A percentile compares a stretch with the other conserved stretches of the same genome.
Conservation (phyloP, 2,797 vertebrate genomes). For the Avahi laniger region DNA sequence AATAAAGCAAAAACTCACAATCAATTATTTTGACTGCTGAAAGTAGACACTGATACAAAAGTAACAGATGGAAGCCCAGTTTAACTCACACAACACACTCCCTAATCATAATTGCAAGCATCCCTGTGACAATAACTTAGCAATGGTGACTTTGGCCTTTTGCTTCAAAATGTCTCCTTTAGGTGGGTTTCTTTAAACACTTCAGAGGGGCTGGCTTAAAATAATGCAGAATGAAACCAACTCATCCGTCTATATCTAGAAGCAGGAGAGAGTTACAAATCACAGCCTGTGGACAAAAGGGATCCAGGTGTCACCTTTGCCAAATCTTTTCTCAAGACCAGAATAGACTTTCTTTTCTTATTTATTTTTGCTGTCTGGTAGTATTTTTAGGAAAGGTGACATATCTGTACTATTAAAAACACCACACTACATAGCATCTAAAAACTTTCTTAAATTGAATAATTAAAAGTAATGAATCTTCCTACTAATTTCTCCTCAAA, state of each 20-base stretch:
- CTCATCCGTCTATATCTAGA: background rate
- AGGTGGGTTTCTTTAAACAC: constrained; percentile 26
- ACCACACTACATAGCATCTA: constrained; percentile 48
- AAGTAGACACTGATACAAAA: constrained; percentile 67
- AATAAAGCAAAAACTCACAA: constrained; percentile 69
- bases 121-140: constrained; percentile 35
- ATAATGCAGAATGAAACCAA: constrained; percentile 30
- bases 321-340: constrained; percentile 29
- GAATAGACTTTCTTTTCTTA: constrained; percentile 54
- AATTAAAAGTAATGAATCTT: constrained; percentile 72
- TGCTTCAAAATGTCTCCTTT: constrained; percentile 48
- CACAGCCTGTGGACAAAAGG: background rate
- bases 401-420: constrained; percentile 49
- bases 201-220: background rate
- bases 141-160: constrained; percentile 54
- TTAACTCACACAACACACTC: constrained; percentile 54
- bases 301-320: background rate
- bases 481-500: constrained; percentile 72
- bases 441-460: constrained; percentile 73
- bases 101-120: constrained; percentile 59
- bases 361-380: constrained; percentile 33
- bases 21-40: constrained; percentile 57
- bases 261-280: constrained; percentile 57
- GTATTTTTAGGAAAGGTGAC: constrained; percentile 65
- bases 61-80: constrained; percentile 71